Percentiles rank a stretch among this genome's conserved stretches.
Evolutionary conservation across 2,797 vertebrate species (phyloP).

Genomic region (Mormyrus proboscirostris): DNA sequence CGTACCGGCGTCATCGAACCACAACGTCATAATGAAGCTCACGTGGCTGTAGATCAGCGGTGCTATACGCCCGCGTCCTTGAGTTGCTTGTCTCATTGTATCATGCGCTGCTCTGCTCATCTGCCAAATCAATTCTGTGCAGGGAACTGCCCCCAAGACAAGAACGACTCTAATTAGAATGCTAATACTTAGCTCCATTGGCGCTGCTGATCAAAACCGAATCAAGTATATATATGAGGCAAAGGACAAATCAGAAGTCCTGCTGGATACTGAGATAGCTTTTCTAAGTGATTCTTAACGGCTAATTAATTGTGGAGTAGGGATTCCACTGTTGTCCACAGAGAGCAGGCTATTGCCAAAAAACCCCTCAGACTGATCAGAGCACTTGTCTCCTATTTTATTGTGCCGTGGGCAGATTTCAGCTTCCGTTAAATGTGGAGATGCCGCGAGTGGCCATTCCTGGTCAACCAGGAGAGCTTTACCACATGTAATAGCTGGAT

Average conservation of each 20-base stretch:
- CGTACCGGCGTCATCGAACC: conserved; percentile 25
- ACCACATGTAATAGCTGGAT: not conserved
- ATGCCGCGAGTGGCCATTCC: not conserved
- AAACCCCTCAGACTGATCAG: not conserved
- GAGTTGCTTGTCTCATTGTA: conserved; percentile 1
- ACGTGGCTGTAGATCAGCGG: conserved; percentile 37
- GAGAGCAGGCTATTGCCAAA: not conserved
- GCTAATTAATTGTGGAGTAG: not conserved
- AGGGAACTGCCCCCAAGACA: conserved; percentile 32
- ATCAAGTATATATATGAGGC: conserved; percentile 45
- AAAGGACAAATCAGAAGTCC: conserved; percentile 43
- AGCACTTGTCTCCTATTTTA: not conserved
- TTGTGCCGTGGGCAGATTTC: not conserved
- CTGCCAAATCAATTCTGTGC: conserved; percentile 37
- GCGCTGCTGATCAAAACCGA: conserved; percentile 48
- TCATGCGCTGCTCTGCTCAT: conserved; percentile 21
- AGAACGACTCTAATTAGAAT: conserved; percentile 49
- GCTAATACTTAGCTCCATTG: conserved; percentile 41
- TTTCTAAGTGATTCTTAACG: not conserved
- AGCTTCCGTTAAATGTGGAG: not conserved
- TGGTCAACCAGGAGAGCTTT: not conserved
- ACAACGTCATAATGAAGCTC: conserved; percentile 52
- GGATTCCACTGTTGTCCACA: not conserved
- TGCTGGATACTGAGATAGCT: not conserved
- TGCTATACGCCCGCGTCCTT: not conserved